Base-by-base conservation (phyloP, 1,140 invertebrate species). In the Bombus impatiens region DNA sequence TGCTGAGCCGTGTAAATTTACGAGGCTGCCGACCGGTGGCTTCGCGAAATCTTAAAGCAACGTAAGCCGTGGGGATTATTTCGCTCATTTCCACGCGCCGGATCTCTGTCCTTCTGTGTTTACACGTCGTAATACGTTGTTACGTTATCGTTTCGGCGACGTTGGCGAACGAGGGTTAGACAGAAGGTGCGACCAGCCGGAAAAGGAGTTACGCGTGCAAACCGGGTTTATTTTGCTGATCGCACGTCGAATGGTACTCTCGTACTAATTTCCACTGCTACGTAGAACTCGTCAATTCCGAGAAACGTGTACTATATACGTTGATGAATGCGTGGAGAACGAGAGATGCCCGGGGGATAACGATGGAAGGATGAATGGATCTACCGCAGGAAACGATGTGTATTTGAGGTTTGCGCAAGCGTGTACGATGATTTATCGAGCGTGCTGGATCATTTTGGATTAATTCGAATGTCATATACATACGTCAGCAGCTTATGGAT, bases 51-150 rank as follows among this genome's bases (percentile, higher is more conserved):
- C 78, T 80, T 70, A 80, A 25, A 47, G 3, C 78, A 8, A 47
- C 44, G 65, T 80, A 44, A 80, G 78, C 32, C 32, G 6, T 8
- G 25, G 25, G 44, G 44, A 80, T 80, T 80, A 80, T 80, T 80
- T 68, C 32, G 65, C 42, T 28, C 44, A 35, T 80, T 80, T 70
- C 65, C 65, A 40, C 40, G 22, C n/a, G 13, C 15, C 2, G 32
- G 22, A 15, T 22, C n/a, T 53, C 18, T 53, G 65, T 70, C 78
- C 44, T 79, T 79, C 13, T 68, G 78, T 70, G 65, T 80, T 80
- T 70, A 80, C 65, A 68, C 78, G 78, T 79, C 78, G 62, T 70
- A 53, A 70, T 40, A 53, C 78, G 65, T n/a, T 68, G 78, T 68
- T 70, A 70, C 78, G 35, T 80, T 70, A 70, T 80, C 78, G 78